Base-by-base conservation (phyloP, 2,888 invertebrate species). In the Anorthoa munda region DNA sequence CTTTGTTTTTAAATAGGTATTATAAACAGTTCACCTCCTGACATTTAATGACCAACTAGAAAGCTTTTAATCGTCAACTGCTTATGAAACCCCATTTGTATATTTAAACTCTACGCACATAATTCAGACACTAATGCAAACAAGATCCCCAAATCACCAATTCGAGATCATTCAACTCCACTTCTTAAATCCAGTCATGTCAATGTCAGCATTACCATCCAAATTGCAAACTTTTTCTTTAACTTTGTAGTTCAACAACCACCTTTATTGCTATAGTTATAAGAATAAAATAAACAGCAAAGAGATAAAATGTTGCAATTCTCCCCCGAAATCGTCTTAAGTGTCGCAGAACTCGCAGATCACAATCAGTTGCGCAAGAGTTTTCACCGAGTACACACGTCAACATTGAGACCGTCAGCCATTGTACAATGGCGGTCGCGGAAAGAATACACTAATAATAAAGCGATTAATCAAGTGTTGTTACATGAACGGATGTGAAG, bases 401-500 rank as follows among this genome's bases (percentile, higher is more conserved):
- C 88, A 89, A 85, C 61, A 83, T 77, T 70, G 75, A 78, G 85
- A 86, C 78, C 84, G 86, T 75, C 85, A 51, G 68, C 84, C 77
- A 87, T 88, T 89, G 87, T 76, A 87, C 88, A 89, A 88, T 91
- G 88, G 87, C 81, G 69, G 77, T 59, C 83, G 81, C 86, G 88
- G 88, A 88, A 93, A 93, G 87, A 89, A 90, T 89, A 86, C 82
- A 85, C 88, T 91, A 91, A 92, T 91, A 91, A 92, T 92, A 90
- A 89, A 86, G 67, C 72, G 87, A 91, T 92, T 90, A 90, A 91
- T 91, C 92, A 91, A 82, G 85, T 80, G 79, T 71, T 87, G 87
- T 94, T 93, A 93, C 91, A 92, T 92, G 89, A 91, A 89, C 93
- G 92, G 92, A 94, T 93, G 92, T 91, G 88, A 90, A 90, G 84